Evolutionary conservation across 1,140 invertebrate genomes (phyloP), one percentile per base, ranked within the genome.

Genomic region (Diabrotica virgifera): DNA sequence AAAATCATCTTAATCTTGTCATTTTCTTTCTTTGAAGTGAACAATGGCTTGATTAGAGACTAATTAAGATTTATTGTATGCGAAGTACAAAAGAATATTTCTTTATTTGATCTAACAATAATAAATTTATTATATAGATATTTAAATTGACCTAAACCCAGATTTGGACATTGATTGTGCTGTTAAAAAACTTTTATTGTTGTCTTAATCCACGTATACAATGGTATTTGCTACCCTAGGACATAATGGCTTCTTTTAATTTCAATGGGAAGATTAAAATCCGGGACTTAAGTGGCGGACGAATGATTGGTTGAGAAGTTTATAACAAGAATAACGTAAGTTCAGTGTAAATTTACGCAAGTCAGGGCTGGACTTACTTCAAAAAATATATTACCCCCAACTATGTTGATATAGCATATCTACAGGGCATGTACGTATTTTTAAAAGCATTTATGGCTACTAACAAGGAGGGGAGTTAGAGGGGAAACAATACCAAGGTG

Each of bases 181-280:
- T 12, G 54, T 37, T 40, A 40, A 62, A 62, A 51, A 36, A 54
- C 11, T 54, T 52, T 54, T 37, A 40, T 62, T 54, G 36, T 53
- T 62, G 37, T 53, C 52, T 62, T 62, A 36, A 52, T 62, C 60
- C 59, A 12, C 14, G 36, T 52, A 62, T 54, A 62, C 52, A 62
- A 62, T 62, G 36, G 24, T 8, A 54, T 53, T 37, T 24, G 37
- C 60, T 62, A 12, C 60, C 52, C 12, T 36, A 52, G 35, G 63
- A 63, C 62, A 74, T 72, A 74, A 74, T 72, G 62, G 62, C 54
- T 68, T 69, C n/a, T 68, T 67, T 66, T 70, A 72, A 70, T 72
- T 70, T 74, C 61, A 74, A 74, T 74, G 66, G 67, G 66, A 64
- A 72, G 72, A 74, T 74, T 74, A 74, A 72, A 73, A 72, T 64